Evolutionary conservation across 2,797 vertebrate genomes (phyloP), one percentile per base, ranked within the genome.

Genomic region (Fratercula arctica): DNA sequence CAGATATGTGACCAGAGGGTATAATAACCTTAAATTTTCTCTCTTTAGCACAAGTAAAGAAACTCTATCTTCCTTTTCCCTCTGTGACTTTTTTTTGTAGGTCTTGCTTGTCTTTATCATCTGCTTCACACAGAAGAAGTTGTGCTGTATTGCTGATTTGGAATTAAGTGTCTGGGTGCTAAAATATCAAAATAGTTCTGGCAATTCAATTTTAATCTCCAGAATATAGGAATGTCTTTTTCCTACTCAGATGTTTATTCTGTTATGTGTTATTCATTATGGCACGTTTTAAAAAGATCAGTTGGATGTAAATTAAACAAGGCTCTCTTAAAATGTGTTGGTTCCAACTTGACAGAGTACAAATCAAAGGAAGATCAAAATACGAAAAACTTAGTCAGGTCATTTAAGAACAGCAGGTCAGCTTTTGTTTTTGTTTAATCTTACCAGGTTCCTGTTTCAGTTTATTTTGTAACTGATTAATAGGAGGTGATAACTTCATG

Each of bases 381-480:
- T 63, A 76, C 0, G 1, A 70, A 68, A 41, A 51, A 16, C 11
- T 12, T 51, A 81, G 53, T 70, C 57, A 67, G 63, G 33, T 35
- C 81, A 4, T 89, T 75, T 59, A 82, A 77, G 35, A 93, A 77
- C 21, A 46, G 41, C 73, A 66, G 37, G 51, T 77, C 46, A 89
- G 33, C 72, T 92, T 91, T 91, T 93, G 54, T 17, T 93, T 91
- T 89, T 66, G 20, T 90, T 92, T 81, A 57, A 88, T 79, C 57
- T 79, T 85, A 83, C 35, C 39, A 51, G 63, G 59, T 85, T 92
- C 45, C 54, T 79, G 20, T 79, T 96, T 51, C 57, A 72, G 59
- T 87, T 79, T 92, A 63, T 92, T 92, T 81, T 89, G 68, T 76
- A 68, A 46, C 54, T 92, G 72, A 88, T 90, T 72, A 90, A 72